Base-by-base conservation (phyloP, 2,797 vertebrate genomes). In the Platalea minor region DNA sequence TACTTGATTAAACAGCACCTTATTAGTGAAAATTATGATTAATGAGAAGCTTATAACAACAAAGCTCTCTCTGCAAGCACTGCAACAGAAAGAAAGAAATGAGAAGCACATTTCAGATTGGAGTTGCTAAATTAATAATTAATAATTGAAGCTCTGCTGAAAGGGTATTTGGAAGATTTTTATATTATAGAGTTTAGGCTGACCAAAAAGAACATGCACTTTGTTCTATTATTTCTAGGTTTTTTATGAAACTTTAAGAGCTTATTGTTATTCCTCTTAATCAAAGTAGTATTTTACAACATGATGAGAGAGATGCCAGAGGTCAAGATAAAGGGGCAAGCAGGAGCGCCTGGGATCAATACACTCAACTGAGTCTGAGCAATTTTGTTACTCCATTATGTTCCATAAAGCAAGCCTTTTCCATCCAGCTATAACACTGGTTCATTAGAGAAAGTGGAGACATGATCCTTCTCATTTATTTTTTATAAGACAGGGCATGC, bases 21-120 rank as follows among this genome's bases (percentile, higher is more conserved):
- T 78, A 92, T 95, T 95, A 96, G 33, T 59, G 87, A 93, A 92
- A 97, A 96, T 92, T 93, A 73, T 73, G 35, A 85, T 92, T 91
- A 92, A 92, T 88, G 54, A 93, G 64, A 67, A 75, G 76, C 72
- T 91, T 93, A 45, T 81, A 93, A 81, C n/a, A 96, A 96, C 92
- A 96, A 90, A 73, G 10, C 14, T 83, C 64, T 79, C 85, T 85
- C n/a, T 89, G 29, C 61, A 78, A 89, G 61, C 24, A 69, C 57
- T 92, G 60, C 50, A 88, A 43, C 5, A 80, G 51, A 85, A 89
- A 82, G 21, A 61, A 82, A 70, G 25, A 68, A 70, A 69, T 21
- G 10, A 88, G 64, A 93, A 83, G 35, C 18, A 64, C 15, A 57
- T 46, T 91, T 92, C 19, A 65, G 21, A 29, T 12, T 78, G 17